Conservation (phyloP, 2,797 vertebrate genomes). For the Nasua narica region DNA sequence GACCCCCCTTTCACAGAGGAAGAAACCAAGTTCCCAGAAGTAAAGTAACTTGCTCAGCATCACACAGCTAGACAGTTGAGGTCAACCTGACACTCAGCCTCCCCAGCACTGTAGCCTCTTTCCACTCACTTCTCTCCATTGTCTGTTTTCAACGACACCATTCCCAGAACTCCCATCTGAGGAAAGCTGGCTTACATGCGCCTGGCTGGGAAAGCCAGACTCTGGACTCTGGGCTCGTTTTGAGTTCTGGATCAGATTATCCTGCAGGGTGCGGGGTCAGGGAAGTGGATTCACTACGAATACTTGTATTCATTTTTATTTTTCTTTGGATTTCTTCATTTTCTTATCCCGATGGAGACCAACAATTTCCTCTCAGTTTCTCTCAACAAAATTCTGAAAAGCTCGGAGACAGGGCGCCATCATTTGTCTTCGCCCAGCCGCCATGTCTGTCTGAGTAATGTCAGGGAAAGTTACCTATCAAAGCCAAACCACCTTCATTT, state of each 20-base stretch:
- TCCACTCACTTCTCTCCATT: neutral
- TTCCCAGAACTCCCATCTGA: neutral
- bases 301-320: neutral
- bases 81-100: too few species aligned
- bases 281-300: neutral
- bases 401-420: neutral
- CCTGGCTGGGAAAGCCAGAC: neutral
- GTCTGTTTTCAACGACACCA: neutral
- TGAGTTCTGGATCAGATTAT: neutral
- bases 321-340: neutral
- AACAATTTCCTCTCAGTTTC: neutral
- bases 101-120: neutral
- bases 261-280: neutral
- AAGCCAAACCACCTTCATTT: slow-evolving; percentile 70
- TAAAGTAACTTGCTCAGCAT: neutral
- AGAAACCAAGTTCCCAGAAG: neutral
- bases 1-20: neutral
- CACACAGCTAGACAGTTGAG: neutral
- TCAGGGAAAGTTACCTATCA: slow-evolving; percentile 7
- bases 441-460: neutral
- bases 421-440: neutral
- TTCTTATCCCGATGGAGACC: neutral
- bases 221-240: neutral
- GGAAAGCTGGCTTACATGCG: neutral
- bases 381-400: neutral